Conservation (phyloP, 2,888 invertebrate species). For the Hydroisotoma schaefferi region DNA sequence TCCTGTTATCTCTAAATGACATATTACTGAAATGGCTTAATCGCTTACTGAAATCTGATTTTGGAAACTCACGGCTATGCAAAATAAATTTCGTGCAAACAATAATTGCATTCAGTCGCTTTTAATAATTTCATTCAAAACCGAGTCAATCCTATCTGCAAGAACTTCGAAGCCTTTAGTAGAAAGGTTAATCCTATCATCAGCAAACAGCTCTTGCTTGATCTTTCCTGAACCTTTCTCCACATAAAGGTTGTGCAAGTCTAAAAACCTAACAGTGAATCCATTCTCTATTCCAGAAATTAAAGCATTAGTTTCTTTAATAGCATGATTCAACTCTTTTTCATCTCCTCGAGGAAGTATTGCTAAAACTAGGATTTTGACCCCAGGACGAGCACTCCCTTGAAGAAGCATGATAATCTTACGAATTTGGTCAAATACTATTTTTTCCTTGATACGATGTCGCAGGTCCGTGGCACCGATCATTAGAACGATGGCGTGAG, state of each 20-base stretch:
- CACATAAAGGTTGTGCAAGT: slow-evolving; percentile 21
- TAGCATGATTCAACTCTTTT: slow-evolving; percentile 18
- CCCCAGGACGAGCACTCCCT: slow-evolving; percentile 21
- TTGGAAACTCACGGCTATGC: too few relatives aligned
- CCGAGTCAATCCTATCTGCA: slow-evolving; percentile 21
- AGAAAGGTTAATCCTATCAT: slow-evolving; percentile 30
- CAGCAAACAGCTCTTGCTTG: slow-evolving; percentile 23
- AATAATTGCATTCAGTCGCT: too few relatives aligned
- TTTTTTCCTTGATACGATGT: slow-evolving; percentile 23
- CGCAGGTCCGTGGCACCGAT: slow-evolving; percentile 34
- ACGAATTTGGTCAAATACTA: slow-evolving; percentile 31
- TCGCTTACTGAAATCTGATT: too few relatives aligned
- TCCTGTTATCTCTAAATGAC: too few relatives aligned
- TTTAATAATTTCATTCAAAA: slow-evolving; percentile 21
- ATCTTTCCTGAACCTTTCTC: slow-evolving; percentile 19
- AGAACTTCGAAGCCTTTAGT: slow-evolving; percentile 29
- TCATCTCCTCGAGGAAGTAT: slow-evolving; percentile 27
- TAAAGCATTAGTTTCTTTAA: slow-evolving; percentile 28
- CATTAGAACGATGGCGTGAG: slow-evolving; percentile 22
- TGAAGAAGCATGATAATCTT: slow-evolving; percentile 32
- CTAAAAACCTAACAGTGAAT: slow-evolving; percentile 30
- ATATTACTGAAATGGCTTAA: too few relatives aligned
- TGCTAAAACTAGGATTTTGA: slow-evolving; percentile 33
- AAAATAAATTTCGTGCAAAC: too few relatives aligned
- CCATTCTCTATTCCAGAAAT: slow-evolving; percentile 37